Percentiles rank a stretch among this genome's conserved stretches.
Conservation (phyloP, 2,113 vertebrate genomes). For the Petrocephalus microphthalmus region DNA sequence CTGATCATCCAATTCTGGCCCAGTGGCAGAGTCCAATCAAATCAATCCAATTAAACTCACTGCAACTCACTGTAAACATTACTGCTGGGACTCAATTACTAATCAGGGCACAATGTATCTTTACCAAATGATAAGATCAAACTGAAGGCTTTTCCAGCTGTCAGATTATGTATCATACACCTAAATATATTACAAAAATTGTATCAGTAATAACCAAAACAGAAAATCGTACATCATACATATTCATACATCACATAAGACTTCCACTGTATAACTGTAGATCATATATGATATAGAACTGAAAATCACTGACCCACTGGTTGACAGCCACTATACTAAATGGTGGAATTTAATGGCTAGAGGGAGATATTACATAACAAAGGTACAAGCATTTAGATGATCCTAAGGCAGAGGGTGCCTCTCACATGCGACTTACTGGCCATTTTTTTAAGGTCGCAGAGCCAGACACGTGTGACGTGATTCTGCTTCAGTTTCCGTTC, state of each 20-base stretch:
- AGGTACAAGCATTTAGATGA: background rate
- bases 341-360: no score
- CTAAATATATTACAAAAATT: background rate
- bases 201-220: background rate
- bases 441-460: background rate
- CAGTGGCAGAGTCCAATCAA: background rate
- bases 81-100: background rate
- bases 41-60: no score
- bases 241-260: background rate
- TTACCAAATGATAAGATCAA: background rate
- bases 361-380: no score
- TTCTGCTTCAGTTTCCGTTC: background rate
- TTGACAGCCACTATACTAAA: no score
- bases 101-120: background rate
- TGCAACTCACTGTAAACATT: background rate
- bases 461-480: background rate
- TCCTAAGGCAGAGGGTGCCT: background rate
- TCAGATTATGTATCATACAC: background rate
- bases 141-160: background rate
- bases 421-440: background rate
- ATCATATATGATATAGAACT: background rate
- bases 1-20: background rate
- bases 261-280: background rate
- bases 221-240: background rate
- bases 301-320: no score